These are phyloP conservation scores for Sebastes oblongus DNA, from an alignment of 2,797 vertebrate genomes.

Conservation along the genomic window DNA sequence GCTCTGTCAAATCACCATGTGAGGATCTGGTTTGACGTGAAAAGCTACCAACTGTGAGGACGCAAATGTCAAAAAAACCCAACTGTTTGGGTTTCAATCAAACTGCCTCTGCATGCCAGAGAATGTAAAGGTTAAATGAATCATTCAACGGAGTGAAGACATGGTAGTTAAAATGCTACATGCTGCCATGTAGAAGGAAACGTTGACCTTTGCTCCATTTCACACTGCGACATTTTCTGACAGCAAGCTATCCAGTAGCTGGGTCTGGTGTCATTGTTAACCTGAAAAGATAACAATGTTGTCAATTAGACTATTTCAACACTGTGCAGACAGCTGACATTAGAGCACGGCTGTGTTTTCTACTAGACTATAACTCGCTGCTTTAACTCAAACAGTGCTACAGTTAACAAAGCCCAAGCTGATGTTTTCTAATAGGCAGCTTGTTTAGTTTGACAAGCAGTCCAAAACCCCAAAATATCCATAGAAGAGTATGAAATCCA, in stretches of 20 bases:
- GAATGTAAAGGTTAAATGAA: neutral
- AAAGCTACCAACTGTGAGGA: neutral
- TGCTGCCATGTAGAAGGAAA: slow-evolving; percentile 32
- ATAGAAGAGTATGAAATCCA: neutral
- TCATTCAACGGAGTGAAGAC: slow-evolving; percentile 2
- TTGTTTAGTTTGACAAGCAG: neutral
- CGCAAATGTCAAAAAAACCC: neutral
- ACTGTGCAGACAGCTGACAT: neutral
- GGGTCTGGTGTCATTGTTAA: slow-evolving; percentile 50
- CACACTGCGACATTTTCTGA: slow-evolving; percentile 44
- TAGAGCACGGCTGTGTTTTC: neutral
- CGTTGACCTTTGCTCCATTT: slow-evolving; percentile 75
- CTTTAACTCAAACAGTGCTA: neutral
- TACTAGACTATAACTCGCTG: neutral
- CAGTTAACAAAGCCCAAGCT: neutral
- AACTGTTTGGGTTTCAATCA: neutral
- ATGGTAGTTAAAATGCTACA: slow-evolving; percentile 58
- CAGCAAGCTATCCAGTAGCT: slow-evolving; percentile 35
- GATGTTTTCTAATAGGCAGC: neutral
- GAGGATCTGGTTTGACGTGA: neutral
- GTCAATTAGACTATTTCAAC: slow-evolving; percentile 8
- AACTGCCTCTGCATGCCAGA: slow-evolving; percentile 1
- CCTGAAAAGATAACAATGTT: slow-evolving; percentile 69
- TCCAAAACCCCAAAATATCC: too few species aligned
- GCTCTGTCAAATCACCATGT: slow-evolving; percentile 41